A percentile compares a stretch with the other conserved stretches of the same genome.
Evolutionary conservation across 2,113 vertebrate genomes (phyloP).

Genomic region (Alligator mississippiensis): DNA sequence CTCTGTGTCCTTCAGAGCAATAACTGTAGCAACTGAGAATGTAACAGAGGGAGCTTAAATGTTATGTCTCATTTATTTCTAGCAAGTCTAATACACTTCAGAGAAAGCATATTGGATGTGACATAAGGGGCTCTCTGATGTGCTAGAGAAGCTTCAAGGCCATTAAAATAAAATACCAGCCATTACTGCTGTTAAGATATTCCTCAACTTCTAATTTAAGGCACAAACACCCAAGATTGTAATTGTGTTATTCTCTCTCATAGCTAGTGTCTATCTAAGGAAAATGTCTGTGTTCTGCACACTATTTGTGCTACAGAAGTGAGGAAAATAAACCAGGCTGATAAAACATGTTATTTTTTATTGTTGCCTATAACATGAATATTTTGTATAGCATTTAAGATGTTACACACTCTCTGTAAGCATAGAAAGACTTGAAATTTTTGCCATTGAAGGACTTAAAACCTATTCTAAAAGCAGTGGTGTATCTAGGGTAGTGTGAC

Average conservation of each 20-base stretch:
- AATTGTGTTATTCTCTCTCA: constrained; percentile 68
- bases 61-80: constrained; percentile 73
- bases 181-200: constrained; percentile 66
- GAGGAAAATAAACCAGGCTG: constrained; percentile 47
- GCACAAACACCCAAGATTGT: constrained; percentile 45
- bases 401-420: constrained; percentile 17
- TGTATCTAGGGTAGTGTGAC: accelerated
- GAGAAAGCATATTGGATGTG: constrained; percentile 52
- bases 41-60: constrained; percentile 65
- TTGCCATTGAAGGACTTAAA: not conserved
- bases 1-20: constrained; percentile 72
- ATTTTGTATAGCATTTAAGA: not conserved
- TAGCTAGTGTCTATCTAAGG: constrained; percentile 57
- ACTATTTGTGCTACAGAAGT: constrained; percentile 11
- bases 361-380: not conserved
- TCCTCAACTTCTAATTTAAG: constrained; percentile 71
- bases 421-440: not conserved
- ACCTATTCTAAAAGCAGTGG: not conserved
- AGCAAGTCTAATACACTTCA: constrained; percentile 65
- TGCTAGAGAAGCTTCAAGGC: constrained; percentile 67
- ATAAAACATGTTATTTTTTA: constrained; percentile 44
- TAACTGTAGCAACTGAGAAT: constrained; percentile 70
- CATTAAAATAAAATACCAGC: constrained; percentile 75
- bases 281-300: constrained; percentile 26
- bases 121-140: constrained; percentile 58